Percentiles rank a stretch among this genome's conserved stretches.
Conservation (phyloP, 2,113 vertebrate genomes). For the Montifringilla adamsi region DNA sequence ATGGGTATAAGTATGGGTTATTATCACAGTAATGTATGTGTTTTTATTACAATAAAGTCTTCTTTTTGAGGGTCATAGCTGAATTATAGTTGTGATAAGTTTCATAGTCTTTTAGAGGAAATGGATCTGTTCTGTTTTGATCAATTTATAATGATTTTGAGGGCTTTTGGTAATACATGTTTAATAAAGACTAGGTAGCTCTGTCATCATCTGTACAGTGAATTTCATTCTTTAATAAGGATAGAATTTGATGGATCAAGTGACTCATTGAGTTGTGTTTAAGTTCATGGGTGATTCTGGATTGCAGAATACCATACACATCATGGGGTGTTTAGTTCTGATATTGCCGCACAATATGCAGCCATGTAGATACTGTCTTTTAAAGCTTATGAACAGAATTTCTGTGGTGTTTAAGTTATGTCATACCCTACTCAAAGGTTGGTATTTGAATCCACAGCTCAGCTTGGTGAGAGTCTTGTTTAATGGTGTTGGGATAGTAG, state of each 20-base stretch:
- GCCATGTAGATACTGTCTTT: background rate
- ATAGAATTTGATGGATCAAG: background rate
- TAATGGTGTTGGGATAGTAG: background rate
- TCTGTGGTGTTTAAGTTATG: background rate
- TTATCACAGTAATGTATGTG: background rate
- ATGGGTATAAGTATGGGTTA: background rate
- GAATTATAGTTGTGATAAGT: background rate
- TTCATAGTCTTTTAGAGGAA: background rate
- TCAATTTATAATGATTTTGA: background rate
- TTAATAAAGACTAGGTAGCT: background rate
- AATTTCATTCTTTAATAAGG: background rate
- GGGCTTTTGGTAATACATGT: background rate
- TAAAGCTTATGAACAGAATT: background rate
- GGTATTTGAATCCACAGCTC: background rate
- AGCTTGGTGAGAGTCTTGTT: background rate
- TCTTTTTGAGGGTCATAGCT: background rate
- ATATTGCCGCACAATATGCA: background rate
- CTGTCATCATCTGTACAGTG: background rate
- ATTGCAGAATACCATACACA: accelerated
- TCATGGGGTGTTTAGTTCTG: background rate
- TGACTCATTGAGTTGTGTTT: background rate
- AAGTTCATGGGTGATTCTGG: background rate
- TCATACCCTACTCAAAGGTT: background rate
- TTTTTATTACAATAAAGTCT: background rate
- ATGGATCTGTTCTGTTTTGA: background rate